phyloP scores from a whole-genome alignment of 1,140 invertebrate species.

The Babylonia areolata region DNA sequence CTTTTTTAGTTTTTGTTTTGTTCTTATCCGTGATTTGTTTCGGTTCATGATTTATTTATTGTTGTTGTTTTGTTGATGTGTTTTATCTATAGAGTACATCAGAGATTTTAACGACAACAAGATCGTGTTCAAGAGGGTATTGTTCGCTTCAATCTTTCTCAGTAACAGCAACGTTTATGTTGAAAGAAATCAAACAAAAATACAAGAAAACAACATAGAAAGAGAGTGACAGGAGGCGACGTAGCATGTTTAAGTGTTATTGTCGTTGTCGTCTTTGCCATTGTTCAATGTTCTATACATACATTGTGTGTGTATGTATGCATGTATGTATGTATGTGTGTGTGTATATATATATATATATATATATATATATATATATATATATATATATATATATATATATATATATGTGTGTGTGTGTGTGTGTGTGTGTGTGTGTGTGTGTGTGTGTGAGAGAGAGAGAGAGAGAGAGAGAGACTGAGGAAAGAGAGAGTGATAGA shows the following conservation, averaged over 20 bases:
- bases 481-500: no score
- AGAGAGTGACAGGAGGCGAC: neutral
- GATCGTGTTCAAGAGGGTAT: no score
- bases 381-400: neutral
- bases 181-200: no score
- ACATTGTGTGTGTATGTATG: neutral
- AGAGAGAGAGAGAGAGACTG: no score
- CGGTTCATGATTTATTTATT: no score
- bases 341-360: neutral
- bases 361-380: neutral
- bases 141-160: no score
- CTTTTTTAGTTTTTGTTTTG: no score
- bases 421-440: conserved; percentile 3
- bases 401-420: neutral
- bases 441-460: neutral
- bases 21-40: no score
- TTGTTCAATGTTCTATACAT: neutral
- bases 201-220: neutral
- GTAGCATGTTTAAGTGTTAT: neutral
- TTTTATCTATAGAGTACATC: no score
- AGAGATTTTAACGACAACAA: no score
- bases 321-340: neutral
- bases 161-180: no score
- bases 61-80: neutral
- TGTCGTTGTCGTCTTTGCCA: neutral